Evolutionary conservation across 2,113 vertebrate species (phyloP).

Genomic region (Pavo muticus): DNA sequence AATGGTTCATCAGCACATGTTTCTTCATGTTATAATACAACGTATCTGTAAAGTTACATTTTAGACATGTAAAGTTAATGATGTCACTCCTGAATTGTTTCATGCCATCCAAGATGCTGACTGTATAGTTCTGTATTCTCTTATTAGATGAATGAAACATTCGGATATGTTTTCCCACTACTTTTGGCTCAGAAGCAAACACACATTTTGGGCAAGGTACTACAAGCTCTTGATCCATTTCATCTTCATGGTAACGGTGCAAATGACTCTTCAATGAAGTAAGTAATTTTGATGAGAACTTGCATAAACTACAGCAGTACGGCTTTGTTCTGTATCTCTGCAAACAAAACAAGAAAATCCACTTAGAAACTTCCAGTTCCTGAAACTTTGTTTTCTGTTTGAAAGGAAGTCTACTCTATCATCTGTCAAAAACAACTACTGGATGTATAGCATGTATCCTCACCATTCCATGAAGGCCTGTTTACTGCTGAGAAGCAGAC

Average conservation of each 20-base stretch:
- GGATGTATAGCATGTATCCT: not conserved
- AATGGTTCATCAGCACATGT: conserved; percentile 87
- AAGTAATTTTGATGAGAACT: conserved; percentile 84
- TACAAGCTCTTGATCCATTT: conserved; percentile 84
- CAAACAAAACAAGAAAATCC: conserved; percentile 58
- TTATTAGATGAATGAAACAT: conserved; percentile 83
- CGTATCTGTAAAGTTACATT: conserved; percentile 86
- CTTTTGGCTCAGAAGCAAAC: conserved; percentile 81
- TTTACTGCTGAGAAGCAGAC: not conserved
- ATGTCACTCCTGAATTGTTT: conserved; percentile 72
- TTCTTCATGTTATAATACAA: conserved; percentile 91
- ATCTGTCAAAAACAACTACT: not conserved
- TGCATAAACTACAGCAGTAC: conserved; percentile 88
- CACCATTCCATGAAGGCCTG: not conserved
- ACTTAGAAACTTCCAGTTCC: conserved; percentile 12
- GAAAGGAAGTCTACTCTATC: not conserved
- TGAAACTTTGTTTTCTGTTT: not conserved
- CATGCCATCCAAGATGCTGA: conserved; percentile 75
- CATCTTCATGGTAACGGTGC: conserved; percentile 85
- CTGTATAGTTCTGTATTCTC: conserved; percentile 73
- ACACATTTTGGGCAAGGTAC: conserved; percentile 84
- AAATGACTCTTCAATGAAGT: conserved; percentile 85
- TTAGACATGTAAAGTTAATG: conserved; percentile 84
- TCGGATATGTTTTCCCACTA: conserved; percentile 82
- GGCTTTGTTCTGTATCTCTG: conserved; percentile 87